Conservation (phyloP, 1,140 invertebrate genomes). For the Nomia melanderi region DNA sequence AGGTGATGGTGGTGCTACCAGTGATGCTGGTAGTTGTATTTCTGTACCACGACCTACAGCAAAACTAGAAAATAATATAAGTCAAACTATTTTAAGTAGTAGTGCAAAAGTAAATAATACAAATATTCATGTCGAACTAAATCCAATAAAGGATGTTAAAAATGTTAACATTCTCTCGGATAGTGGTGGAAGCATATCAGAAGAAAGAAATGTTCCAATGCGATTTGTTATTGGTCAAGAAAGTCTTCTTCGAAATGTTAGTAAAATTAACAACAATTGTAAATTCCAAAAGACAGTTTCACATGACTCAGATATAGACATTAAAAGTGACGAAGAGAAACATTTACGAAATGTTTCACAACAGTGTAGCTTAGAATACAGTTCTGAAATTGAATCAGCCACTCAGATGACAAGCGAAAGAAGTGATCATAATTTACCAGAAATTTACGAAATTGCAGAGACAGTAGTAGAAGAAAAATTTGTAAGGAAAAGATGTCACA, state of each 20-base stretch:
- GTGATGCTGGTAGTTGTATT: constrained; percentile 79
- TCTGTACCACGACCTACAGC: constrained; percentile 78
- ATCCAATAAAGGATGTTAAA: constrained; percentile 81
- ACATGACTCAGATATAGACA: constrained; percentile 76
- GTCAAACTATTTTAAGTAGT: constrained; percentile 85
- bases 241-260: constrained; percentile 61
- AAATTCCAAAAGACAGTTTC: constrained; percentile 51
- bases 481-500: constrained; percentile 41
- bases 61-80: constrained; percentile 82
- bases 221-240: constrained; percentile 77
- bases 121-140: constrained; percentile 87
- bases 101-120: constrained; percentile 89
- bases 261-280: constrained; percentile 70
- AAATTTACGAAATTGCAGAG: constrained; percentile 70
- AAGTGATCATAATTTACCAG: constrained; percentile 76
- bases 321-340: constrained; percentile 80
- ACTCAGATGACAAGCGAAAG: constrained; percentile 82
- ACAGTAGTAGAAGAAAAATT: constrained; percentile 20
- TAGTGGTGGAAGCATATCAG: constrained; percentile 80
- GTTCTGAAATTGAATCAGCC: constrained; percentile 87
- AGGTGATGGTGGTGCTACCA: constrained; percentile 84
- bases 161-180: constrained; percentile 86
- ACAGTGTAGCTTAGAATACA: constrained; percentile 85
- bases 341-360: constrained; percentile 82
- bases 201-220: constrained; percentile 75